Base-by-base conservation (phyloP, 1,140 invertebrate genomes). In the Mamestra configurata region DNA sequence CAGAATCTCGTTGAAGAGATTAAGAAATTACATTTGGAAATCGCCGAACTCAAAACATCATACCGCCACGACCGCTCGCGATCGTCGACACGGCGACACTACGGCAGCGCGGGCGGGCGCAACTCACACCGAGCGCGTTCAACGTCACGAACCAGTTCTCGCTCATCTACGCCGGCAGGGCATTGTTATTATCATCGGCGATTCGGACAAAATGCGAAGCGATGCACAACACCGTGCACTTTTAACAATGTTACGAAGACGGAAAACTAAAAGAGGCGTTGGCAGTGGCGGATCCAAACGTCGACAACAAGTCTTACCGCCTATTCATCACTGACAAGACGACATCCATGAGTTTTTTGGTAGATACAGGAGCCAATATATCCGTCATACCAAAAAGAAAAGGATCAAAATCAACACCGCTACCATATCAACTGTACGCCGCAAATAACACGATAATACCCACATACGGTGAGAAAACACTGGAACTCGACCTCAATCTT, bases 291-390 rank as follows among this genome's bases (percentile, higher is more conserved):
- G 81, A 82, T 20, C 43, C 80, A 73, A 31, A 66, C 76, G 80
- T 80, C 51, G 18, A n/a, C 35, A 46, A 43, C 27, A 51, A 68
- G 31, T 82, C 73, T 35, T 71, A 85, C 80, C 86, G 82, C 82
- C 82, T 87, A 20, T 85, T 81, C 49, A 71, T 87, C 40, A 80
- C 70, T 0, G 86, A 87, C 46, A 82, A 75, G 43, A 84, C 81
- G 10, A 8, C 40, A 22, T 1, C 15, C 20, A 20, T 35, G 22
- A n/a, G 13, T 11, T 70, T 70, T 20, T 27, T 70, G 8, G 37
- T 70, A 3, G 66, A 70, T 11, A 70, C 66, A 1, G 66, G 40
- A 8, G 66, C 66, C 22, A 70, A 55, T 18, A 18, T 18, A n/a
- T n/a, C n/a, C n/a, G n/a, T n/a, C n/a, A n/a, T n/a, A n/a, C n/a